phyloP scores from a whole-genome alignment of 2,888 invertebrate genomes.

The Galerucella calmariensis region DNA sequence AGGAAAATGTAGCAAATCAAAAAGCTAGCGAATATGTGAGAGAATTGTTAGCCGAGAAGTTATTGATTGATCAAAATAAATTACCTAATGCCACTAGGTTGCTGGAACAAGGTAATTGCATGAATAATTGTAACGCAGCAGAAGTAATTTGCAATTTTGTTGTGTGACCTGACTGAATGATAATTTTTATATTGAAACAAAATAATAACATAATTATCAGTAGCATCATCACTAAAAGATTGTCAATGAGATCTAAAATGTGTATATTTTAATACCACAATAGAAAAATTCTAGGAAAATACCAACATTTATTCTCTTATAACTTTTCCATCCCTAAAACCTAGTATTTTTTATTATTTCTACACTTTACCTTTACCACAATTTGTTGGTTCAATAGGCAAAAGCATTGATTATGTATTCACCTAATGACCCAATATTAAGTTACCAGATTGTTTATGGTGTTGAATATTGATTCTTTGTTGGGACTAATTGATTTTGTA shows the following conservation, averaged over 20 bases:
- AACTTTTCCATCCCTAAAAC: too few species aligned
- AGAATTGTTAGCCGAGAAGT: slow-evolving; percentile 69
- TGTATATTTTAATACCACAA: too few species aligned
- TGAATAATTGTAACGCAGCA: slow-evolving; percentile 1
- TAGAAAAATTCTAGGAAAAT: too few species aligned
- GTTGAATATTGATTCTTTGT: not conserved
- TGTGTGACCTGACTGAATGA: too few species aligned
- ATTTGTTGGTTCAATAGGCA: too few species aligned
- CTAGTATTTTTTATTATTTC: too few species aligned
- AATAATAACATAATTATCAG: too few species aligned
- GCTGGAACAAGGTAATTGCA: slow-evolving; percentile 76
- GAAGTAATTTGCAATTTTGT: not conserved
- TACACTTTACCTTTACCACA: too few species aligned
- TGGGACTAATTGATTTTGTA: slow-evolving; percentile 13
- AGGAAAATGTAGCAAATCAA: slow-evolving; percentile 46
- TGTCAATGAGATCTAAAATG: too few species aligned
- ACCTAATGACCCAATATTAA: not conserved
- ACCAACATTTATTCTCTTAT: too few species aligned
- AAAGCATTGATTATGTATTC: not conserved
- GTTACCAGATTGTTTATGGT: slow-evolving; percentile 1
- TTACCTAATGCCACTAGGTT: slow-evolving; percentile 77
- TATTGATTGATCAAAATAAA: slow-evolving; percentile 52
- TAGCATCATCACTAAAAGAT: too few species aligned
- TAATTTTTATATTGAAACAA: too few species aligned
- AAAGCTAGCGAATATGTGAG: slow-evolving; percentile 83